Evolutionary conservation across 2,888 invertebrate genomes (phyloP), one percentile per base, ranked within the genome.

Genomic region (Tuta absoluta): DNA sequence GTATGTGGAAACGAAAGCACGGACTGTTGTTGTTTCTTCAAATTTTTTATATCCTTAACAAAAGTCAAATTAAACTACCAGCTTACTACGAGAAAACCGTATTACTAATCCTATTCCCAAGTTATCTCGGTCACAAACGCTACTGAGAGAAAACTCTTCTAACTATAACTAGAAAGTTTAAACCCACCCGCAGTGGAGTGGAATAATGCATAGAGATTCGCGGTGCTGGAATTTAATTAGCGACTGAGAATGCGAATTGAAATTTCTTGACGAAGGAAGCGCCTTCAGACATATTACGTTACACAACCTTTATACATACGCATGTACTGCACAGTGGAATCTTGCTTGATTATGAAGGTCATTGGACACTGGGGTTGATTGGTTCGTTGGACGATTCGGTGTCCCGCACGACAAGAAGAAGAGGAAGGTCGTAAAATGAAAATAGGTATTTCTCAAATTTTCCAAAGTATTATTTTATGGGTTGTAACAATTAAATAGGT

Each of bases 211-310:
- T n/a, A 38, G 58, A 59, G 38, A 59, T 59, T 71, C 75, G 70
- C 73, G 77, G 75, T 75, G 75, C 71, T 71, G 84, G 86, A 86
- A 87, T 88, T 87, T 87, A 85, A 88, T 88, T 87, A 87, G 75
- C 80, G 79, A 71, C 71, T 77, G 70, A 80, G 82, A 81, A 84
- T 82, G 80, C 78, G 79, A 81, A 84, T 84, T 83, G 28, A 82
- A 82, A 78, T 81, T 80, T 70, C 71, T 75, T 77, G 76, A 82
- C 75, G 80, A 71, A 76, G 75, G 76, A 74, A 67, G 72, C 70
- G 41, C 14, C 41, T 41, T 41, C 41, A 41, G 14, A 41, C 14
- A 41, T 38, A 41, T 14, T 41, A n/a, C n/a, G 14, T 41, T 41
- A 41, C 41, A 41, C 41, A 41, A 41, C 41, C n/a, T n/a, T 12